These are phyloP conservation scores for Coleophora deauratella DNA, from an alignment of 2,888 invertebrate genomes.

Conservation along the genomic window DNA sequence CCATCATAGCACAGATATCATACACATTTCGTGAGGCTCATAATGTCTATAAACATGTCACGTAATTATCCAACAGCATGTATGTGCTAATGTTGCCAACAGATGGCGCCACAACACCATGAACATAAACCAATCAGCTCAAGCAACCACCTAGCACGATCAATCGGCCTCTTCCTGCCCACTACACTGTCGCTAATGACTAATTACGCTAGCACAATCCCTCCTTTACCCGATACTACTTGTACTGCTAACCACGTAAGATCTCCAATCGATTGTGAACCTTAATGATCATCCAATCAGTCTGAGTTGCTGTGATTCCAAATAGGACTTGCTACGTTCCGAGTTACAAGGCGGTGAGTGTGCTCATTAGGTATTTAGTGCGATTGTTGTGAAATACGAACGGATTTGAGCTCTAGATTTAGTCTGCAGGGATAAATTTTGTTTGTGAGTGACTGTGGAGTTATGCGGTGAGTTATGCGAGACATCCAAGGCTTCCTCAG, in stretches of 20 bases:
- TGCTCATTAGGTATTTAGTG: slow-evolving; percentile 65
- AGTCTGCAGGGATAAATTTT: slow-evolving; percentile 18
- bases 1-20: too few relatives aligned
- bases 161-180: slow-evolving; percentile 61
- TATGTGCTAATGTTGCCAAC: too few relatives aligned
- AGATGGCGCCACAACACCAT: slow-evolving; percentile 4
- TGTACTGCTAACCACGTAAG: slow-evolving; percentile 23
- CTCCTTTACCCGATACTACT: slow-evolving; percentile 42
- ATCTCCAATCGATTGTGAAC: slow-evolving; percentile 24
- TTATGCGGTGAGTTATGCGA: slow-evolving; percentile 32
- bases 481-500: slow-evolving; percentile 46
- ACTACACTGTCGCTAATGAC: slow-evolving; percentile 61
- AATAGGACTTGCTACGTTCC: slow-evolving; percentile 39
- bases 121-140: slow-evolving; percentile 37
- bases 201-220: slow-evolving; percentile 66
- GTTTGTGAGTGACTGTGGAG: slow-evolving; percentile 8
- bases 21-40: too few relatives aligned
- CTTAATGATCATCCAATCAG: slow-evolving; percentile 21
- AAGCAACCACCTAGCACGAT: slow-evolving; percentile 43
- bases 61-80: too few relatives aligned
- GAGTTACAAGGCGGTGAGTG: slow-evolving; percentile 31
- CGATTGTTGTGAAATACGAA: slow-evolving; percentile 28
- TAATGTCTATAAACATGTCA: too few relatives aligned
- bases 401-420: slow-evolving; percentile 13
- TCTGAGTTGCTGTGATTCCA: slow-evolving; percentile 12